Evolutionary conservation across 2,113 vertebrate genomes (phyloP).

Genomic region (Hucho hucho): DNA sequence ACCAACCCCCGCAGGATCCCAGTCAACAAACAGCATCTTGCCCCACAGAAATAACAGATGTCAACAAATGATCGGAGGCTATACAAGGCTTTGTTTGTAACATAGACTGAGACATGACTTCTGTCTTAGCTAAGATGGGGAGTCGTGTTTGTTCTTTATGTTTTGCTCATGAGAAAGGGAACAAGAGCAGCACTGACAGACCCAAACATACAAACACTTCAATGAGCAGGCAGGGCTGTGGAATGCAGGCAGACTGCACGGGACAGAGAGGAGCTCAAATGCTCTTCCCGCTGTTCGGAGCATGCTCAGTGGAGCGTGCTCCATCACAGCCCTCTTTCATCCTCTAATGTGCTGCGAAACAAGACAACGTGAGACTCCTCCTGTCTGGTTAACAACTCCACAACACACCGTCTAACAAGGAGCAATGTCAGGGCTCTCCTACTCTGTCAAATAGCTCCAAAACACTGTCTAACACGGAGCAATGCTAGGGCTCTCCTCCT

Average conservation of each 20-base stretch:
- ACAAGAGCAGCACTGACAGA: no score
- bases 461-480: no score
- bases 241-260: neutral
- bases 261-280: conserved; percentile 3
- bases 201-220: no score
- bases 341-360: neutral
- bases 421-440: neutral
- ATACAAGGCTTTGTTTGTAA: neutral
- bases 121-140: no score
- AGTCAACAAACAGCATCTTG: neutral
- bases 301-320: conserved; percentile 31
- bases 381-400: neutral
- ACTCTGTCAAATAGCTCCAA: neutral
- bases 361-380: neutral
- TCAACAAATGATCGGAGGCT: neutral
- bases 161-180: neutral
- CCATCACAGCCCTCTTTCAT: conserved; percentile 59
- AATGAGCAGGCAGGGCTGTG: neutral
- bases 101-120: neutral
- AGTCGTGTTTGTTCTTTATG: neutral
- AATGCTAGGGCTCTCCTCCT: neutral
- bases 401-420: neutral
- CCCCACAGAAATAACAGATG: neutral
- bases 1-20: neutral
- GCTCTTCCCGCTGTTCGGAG: conserved; percentile 19